Base-by-base conservation (phyloP, 1,140 invertebrate species). In the Drosophila virilis region DNA sequence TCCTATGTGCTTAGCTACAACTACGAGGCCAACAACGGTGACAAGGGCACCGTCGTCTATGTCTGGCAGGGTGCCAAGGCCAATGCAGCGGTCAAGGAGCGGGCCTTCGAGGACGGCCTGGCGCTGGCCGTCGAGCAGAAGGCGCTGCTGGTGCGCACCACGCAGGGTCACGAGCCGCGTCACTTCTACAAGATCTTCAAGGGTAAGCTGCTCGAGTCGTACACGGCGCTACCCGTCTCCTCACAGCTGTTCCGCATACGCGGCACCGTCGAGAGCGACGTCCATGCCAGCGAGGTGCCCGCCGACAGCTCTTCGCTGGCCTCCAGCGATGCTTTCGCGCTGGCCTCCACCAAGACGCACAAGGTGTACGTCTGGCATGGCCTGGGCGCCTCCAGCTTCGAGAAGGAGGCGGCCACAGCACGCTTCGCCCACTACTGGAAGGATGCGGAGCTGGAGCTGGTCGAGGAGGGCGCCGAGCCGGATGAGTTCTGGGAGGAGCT, bases 131-230 rank as follows among this genome's bases (percentile, higher is more conserved):
- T 94, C 81, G 93, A 95, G 59, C 77, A 80, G 35, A 74, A 88
- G 65, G 91, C 93, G 8, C 93, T 95, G 1, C 92, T 95, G 0
- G 94, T 97, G 7, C 94, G 96, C 69, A 95, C 97, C 10, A 94
- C 94, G 8, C 96, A 97, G 80, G 95, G 95, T 4, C 93, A 95
- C 77, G 96, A 97, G 81, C 95, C 95, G 2, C 94, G 95, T 8
- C 95, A 97, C 84, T 97, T 97, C 93, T 92, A 96, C 5, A 94
- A 94, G 62, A 95, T 97, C 62, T 97, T 97, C 92, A 95, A 96
- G 93, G 96, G 96, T 84, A 93, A 94, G 61, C 86, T 96, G 71
- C 91, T 95, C 1, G 93, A 95, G 5, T 93, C 95, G n/a, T 92
- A 94, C 51, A 95, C 95, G 8, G 94, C 94, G 1, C 93, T 94